Evolutionary conservation across 2,797 vertebrate species (phyloP), one percentile per base, ranked within the genome.

Genomic region (Rousettus madagascariensis): DNA sequence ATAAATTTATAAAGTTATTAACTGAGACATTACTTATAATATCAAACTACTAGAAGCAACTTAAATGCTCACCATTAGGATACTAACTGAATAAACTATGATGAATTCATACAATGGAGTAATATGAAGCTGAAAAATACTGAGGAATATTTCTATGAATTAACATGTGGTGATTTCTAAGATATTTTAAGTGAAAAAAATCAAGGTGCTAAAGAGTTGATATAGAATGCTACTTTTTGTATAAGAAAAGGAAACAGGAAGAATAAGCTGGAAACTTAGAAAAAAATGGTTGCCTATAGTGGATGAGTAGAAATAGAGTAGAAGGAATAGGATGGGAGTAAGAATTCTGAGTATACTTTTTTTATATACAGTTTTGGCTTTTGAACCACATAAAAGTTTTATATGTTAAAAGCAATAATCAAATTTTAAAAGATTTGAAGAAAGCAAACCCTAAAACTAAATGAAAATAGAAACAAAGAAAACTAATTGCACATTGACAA

Each of bases 381-480:
- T 84, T 88, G 36, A 57, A 65, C 3, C 30, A 65, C 36, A 17
- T 77, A 22, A n/a, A 88, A 69, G 7, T 80, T 65, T 83, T 59
- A 41, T 53, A 30, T 46, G 36, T 84, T 78, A 46, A 78, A 72
- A 51, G 51, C 8, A 83, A 79, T 69, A 74, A 78, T 65, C 61
- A 46, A 72, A 80, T 82, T 71, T 83, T 59, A 33, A 71, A 86
- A 66, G 36, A 68, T 61, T 79, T 43, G 22, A 46, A 77, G 80
- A 53, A 71, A 84, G 38, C 15, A 46, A 69, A 49, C 6, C 19
- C 46, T 80, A 85, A 86, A 91, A 77, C 41, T 91, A 65, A 79
- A 93, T 71, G 38, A 24, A 92, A 87, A 90, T 38, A 74, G 61
- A 89, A 92, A 84, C 59, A 59, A 88, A 93, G 24, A n/a, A 72